Conservation (phyloP, 2,888 invertebrate species). For the Epistrophe grossulariae region DNA sequence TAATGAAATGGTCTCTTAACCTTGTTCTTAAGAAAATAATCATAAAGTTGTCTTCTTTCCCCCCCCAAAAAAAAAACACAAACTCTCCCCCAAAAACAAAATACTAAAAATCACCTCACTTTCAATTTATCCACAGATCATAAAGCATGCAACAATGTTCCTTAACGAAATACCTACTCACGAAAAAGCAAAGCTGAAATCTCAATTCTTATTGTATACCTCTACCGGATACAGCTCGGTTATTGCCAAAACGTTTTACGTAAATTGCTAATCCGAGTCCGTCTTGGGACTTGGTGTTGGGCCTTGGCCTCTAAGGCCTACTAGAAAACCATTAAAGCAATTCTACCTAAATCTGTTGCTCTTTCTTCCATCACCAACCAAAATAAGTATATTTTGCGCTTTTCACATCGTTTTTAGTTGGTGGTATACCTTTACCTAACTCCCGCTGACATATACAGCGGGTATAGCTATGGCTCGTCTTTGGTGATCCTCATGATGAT, state of each 20-base stretch:
- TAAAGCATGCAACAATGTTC: constrained; percentile 34
- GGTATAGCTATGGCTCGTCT: not conserved
- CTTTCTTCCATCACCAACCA: constrained; percentile 8
- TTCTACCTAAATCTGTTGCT: constrained; percentile 52
- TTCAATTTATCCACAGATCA: constrained; percentile 43
- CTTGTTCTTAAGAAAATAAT: constrained; percentile 14
- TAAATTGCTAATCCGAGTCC: constrained; percentile 54
- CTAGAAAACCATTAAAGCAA: constrained; percentile 37
- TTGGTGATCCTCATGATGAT: constrained; percentile 68
- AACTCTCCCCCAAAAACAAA: not conserved
- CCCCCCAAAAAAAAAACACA: no score
- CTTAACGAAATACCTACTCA: not conserved
- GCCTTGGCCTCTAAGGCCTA: constrained; percentile 6
- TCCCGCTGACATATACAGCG: not conserved
- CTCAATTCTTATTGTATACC: constrained; percentile 8
- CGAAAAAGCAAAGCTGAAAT: constrained; percentile 22
- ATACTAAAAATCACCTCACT: constrained; percentile 48
- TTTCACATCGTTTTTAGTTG: constrained; percentile 44
- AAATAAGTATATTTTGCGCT: constrained; percentile 11
- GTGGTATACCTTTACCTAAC: constrained; percentile 39
- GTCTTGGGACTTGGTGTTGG: not conserved
- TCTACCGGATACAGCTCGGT: constrained; percentile 18
- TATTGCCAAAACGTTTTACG: constrained; percentile 68
- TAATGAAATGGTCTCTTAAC: constrained; percentile 21
- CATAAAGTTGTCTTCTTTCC: not conserved